Conservation (phyloP, 2,797 vertebrate genomes). For the Potorous gilbertii region DNA sequence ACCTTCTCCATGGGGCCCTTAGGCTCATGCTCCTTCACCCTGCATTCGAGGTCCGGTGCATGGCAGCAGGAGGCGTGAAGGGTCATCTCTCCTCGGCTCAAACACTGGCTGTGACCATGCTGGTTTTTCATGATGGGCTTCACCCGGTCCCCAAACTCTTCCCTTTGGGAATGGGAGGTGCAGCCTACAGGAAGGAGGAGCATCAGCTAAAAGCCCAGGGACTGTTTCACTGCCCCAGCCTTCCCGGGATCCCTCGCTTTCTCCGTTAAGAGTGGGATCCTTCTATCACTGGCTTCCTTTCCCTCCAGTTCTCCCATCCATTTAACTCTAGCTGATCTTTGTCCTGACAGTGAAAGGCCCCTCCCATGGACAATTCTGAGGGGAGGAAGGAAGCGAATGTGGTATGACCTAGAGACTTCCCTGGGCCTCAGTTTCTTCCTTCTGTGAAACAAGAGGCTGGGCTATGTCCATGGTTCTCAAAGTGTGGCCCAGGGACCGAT, state of each 20-base stretch:
- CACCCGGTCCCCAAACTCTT: constrained; percentile 35
- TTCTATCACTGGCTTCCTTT: background rate
- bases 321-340: background rate
- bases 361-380: background rate
- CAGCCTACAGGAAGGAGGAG: constrained; percentile 84
- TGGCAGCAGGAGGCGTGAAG: constrained; percentile 88
- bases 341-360: background rate
- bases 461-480: background rate
- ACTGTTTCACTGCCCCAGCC: background rate
- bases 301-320: background rate
- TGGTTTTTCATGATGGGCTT: constrained; percentile 67
- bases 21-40: constrained; percentile 81
- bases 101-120: constrained; percentile 77
- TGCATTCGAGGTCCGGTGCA: constrained; percentile 86
- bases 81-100: constrained; percentile 52
- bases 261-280: background rate
- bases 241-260: background rate
- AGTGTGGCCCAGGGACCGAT: background rate
- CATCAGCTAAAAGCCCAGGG: background rate
- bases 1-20: constrained; percentile 83
- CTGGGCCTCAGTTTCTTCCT: background rate
- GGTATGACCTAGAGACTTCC: background rate
- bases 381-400: background rate
- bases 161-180: constrained; percentile 79
- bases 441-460: background rate